Evolutionary conservation across 2,113 vertebrate species (phyloP).

Genomic region (Phainopepla nitens): DNA sequence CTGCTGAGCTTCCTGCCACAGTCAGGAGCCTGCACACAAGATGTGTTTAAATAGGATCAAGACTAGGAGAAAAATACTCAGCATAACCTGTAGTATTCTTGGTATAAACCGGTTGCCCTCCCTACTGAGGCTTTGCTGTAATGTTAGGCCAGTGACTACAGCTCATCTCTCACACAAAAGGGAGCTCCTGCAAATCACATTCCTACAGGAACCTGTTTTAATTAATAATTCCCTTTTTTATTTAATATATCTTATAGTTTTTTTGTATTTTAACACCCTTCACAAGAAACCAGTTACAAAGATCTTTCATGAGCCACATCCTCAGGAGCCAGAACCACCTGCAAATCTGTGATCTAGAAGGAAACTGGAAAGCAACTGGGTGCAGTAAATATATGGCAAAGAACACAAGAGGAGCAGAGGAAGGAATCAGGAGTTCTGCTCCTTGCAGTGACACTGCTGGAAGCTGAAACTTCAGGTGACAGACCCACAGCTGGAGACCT

Average conservation of each 20-base stretch:
- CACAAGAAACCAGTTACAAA: background rate
- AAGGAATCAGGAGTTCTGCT: background rate
- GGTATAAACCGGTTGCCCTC: background rate
- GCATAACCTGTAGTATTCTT: background rate
- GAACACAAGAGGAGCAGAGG: background rate
- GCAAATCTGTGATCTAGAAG: background rate
- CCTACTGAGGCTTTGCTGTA: background rate
- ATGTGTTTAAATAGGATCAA: background rate
- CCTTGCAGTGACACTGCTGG: background rate
- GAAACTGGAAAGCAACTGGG: background rate
- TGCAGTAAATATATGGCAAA: background rate
- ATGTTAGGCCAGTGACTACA: fast-evolving
- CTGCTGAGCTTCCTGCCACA: background rate
- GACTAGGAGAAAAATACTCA: background rate
- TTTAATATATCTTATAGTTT: background rate
- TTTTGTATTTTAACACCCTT: background rate
- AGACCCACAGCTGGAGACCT: background rate
- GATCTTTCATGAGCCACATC: fast-evolving
- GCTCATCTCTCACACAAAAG: background rate
- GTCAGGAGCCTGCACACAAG: background rate
- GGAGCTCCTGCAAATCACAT: background rate
- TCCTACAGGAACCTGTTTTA: background rate
- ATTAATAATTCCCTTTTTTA: background rate
- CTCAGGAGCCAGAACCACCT: background rate
- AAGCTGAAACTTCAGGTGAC: background rate